Evolutionary conservation across 2,888 invertebrate genomes (phyloP).

Genomic region (Eristalinus sepulchralis): DNA sequence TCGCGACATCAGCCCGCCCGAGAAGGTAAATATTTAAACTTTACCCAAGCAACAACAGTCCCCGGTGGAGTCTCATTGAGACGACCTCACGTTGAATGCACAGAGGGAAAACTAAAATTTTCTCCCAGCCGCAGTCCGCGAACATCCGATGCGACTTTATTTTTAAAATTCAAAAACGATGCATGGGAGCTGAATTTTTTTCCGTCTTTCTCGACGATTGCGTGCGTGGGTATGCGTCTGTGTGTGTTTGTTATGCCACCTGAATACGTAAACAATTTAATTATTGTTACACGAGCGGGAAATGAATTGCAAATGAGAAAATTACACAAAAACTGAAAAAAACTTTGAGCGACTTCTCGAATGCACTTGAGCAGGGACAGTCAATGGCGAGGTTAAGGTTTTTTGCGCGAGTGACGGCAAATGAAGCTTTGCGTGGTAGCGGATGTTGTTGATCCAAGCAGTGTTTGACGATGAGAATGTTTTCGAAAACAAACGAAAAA

Average conservation of each 20-base stretch:
- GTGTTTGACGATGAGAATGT: neutral
- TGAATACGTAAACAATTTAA: conserved; percentile 9
- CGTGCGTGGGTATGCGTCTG: neutral
- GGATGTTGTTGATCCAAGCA: no score
- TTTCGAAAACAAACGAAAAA: neutral
- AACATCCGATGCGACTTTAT: neutral
- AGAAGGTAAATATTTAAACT: neutral
- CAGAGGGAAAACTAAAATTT: neutral
- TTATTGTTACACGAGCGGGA: conserved; percentile 4
- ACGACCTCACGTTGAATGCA: neutral
- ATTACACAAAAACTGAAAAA: neutral
- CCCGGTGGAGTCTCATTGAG: neutral
- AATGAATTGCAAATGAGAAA: conserved; percentile 12
- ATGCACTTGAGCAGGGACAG: neutral
- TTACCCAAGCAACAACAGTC: neutral
- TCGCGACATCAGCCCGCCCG: neutral
- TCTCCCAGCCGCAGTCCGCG: neutral
- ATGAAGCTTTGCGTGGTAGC: no score
- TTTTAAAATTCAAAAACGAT: neutral
- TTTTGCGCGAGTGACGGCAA: no score
- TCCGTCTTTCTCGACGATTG: neutral
- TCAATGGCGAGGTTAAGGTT: neutral
- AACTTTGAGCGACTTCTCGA: neutral
- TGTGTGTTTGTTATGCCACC: neutral
- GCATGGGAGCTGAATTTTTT: neutral